These are phyloP conservation scores for Eupristina koningsbergeri DNA, from an alignment of 1,140 invertebrate species.

Conservation along the genomic window DNA sequence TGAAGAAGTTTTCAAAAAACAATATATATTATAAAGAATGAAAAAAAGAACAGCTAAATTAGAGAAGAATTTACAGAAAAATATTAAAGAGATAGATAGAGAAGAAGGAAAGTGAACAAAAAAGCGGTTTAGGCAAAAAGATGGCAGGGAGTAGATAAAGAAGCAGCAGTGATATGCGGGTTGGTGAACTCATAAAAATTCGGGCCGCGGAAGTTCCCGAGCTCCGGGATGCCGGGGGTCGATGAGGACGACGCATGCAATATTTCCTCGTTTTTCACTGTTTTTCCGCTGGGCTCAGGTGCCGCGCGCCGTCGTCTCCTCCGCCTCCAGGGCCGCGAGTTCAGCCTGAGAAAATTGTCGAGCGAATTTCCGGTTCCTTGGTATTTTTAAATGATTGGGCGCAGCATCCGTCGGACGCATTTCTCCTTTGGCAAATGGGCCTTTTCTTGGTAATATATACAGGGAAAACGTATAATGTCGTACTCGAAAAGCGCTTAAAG, in stretches of 20 bases:
- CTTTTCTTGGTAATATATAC: background rate
- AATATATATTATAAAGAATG: no score
- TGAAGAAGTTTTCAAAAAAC: no score
- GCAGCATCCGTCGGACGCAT: no score
- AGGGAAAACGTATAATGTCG: background rate
- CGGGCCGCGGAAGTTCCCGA: background rate
- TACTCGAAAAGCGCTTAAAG: conserved; percentile 19
- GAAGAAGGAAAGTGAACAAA: background rate
- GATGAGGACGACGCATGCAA: background rate
- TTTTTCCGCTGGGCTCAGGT: background rate
- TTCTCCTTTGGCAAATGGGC: background rate
- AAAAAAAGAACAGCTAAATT: background rate
- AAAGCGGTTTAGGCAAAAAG: background rate
- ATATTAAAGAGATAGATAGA: background rate
- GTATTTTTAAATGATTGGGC: background rate
- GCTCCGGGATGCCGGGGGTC: background rate
- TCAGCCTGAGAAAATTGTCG: background rate
- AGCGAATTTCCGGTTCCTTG: conserved; percentile 1
- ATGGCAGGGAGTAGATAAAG: background rate
- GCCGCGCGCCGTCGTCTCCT: background rate
- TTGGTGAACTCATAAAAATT: background rate
- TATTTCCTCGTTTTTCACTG: background rate
- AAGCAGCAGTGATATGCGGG: background rate
- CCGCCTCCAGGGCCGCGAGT: background rate
- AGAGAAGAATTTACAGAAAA: background rate